Evolutionary conservation across 2,797 vertebrate genomes (phyloP).

Genomic region (Takifugu rubripes): DNA sequence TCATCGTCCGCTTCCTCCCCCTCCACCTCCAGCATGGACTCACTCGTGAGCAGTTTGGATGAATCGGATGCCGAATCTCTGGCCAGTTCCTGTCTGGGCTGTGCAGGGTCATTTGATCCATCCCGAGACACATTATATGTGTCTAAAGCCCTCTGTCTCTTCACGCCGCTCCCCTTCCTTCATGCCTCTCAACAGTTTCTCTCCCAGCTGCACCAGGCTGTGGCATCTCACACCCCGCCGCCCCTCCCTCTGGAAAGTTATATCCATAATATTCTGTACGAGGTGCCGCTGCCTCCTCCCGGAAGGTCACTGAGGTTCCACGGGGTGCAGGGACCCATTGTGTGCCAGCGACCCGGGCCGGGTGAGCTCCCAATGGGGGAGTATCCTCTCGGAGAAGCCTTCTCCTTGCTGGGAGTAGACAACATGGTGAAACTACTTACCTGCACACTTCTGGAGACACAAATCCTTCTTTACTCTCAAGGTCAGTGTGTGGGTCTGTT

Average conservation of each 20-base stretch:
- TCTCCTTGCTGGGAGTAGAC: slow-evolving; percentile 89
- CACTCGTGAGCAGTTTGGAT: slow-evolving; percentile 87
- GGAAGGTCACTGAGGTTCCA: slow-evolving; percentile 94
- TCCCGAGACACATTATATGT: slow-evolving; percentile 88
- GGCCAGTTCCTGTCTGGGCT: slow-evolving; percentile 64
- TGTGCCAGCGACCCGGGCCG: slow-evolving; percentile 91
- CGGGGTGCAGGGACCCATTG: slow-evolving; percentile 89
- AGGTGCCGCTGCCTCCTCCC: slow-evolving; percentile 91
- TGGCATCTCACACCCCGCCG: slow-evolving; percentile 84
- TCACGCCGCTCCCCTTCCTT: slow-evolving; percentile 94
- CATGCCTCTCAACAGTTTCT: slow-evolving; percentile 92
- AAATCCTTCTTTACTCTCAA: slow-evolving; percentile 94
- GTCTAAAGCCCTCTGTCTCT: slow-evolving; percentile 94
- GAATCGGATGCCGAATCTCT: slow-evolving; percentile 81
- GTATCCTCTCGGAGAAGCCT: slow-evolving; percentile 88
- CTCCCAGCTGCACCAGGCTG: slow-evolving; percentile 87
- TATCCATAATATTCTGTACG: slow-evolving; percentile 93
- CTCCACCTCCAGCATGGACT: slow-evolving; percentile 95
- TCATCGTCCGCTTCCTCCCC: slow-evolving; percentile 85
- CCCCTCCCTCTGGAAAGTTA: slow-evolving; percentile 96
- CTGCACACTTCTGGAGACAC: slow-evolving; percentile 93
- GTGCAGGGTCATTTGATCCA: slow-evolving; percentile 79
- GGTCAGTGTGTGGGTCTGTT: slow-evolving; percentile 66
- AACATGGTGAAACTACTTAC: slow-evolving; percentile 94
- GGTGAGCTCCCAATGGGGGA: slow-evolving; percentile 89